Conservation (phyloP, 2,797 vertebrate species). For the Acipenser oxyrinchus region DNA sequence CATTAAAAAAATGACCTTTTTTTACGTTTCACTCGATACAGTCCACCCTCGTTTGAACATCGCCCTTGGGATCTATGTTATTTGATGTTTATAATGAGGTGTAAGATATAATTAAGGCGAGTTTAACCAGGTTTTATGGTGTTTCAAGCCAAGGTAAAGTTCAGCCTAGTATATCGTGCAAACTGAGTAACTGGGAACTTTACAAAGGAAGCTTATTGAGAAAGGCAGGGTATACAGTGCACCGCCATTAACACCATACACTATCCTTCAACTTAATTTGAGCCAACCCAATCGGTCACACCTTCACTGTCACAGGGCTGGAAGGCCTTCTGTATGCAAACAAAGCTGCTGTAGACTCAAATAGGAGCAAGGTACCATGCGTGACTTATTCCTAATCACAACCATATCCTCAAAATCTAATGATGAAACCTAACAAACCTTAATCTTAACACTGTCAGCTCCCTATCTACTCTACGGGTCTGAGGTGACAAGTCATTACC, state of each 20-base stretch:
- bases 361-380: no score
- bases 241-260: conserved; percentile 2
- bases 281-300: background rate
- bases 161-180: background rate
- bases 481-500: no score
- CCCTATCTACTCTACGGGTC: no score
- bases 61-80: background rate
- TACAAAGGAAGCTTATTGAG: conserved; percentile 15
- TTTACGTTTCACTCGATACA: conserved; percentile 14
- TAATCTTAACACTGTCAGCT: no score
- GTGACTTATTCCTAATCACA: no score
- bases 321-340: no score
- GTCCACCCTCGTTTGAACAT: conserved; percentile 9
- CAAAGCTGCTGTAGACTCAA: no score
- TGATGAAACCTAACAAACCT: no score
- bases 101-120: conserved; percentile 11
- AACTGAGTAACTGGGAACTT: background rate
- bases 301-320: no score
- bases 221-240: background rate
- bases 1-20: conserved; percentile 24
- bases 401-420: no score
- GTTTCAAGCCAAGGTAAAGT: background rate
- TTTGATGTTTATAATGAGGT: conserved; percentile 20
- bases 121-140: conserved; percentile 13
- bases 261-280: background rate